Conservation (phyloP, 2,888 invertebrate genomes). For the Melanargia galathea region DNA sequence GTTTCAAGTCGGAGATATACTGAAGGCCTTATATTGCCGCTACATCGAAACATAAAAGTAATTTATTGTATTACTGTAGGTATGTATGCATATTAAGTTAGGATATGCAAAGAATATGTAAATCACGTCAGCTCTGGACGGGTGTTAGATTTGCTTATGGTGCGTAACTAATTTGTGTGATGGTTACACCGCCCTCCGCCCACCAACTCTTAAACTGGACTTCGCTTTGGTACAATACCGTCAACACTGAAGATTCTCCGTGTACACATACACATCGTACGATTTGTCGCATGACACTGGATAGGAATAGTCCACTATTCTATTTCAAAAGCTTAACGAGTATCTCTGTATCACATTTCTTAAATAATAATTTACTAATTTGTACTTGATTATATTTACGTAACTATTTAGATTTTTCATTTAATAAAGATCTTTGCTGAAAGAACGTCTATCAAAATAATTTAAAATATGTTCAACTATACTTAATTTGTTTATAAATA, state of each 20-base stretch:
- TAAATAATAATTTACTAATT: no score
- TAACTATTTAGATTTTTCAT: no score
- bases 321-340: no score
- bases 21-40: no score
- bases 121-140: conserved; percentile 29
- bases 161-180: conserved; percentile 40
- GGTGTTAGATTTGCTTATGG: conserved; percentile 32
- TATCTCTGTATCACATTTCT: no score
- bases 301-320: no score
- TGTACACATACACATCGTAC: neutral
- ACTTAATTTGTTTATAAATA: no score
- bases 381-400: no score
- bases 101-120: conserved; percentile 33
- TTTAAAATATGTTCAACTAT: no score
- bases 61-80: conserved; percentile 7
- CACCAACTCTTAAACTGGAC: conserved; percentile 22
- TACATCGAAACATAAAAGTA: neutral
- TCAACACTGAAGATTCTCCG: neutral
- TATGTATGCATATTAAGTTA: neutral
- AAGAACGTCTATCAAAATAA: no score
- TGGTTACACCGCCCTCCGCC: conserved; percentile 39
- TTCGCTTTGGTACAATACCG: conserved; percentile 17
- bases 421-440: no score
- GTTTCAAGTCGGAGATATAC: no score
- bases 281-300: neutral